Evolutionary conservation across 2,797 vertebrate species (phyloP).

Genomic region (Ceyx erithaca): DNA sequence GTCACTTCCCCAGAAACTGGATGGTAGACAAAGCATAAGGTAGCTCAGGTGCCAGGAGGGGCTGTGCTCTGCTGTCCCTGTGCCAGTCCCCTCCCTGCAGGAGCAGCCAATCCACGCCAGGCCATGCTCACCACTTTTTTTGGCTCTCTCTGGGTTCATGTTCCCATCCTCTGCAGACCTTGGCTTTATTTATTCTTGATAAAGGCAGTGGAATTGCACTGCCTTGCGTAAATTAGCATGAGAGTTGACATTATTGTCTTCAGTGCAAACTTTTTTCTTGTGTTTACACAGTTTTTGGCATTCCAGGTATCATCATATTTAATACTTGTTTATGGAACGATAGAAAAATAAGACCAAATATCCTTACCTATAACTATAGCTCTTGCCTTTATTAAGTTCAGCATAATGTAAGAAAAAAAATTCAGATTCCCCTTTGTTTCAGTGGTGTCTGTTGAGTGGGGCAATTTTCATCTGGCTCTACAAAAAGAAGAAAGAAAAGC

Average conservation of each 20-base stretch:
- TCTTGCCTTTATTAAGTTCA: background rate
- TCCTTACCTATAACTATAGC: background rate
- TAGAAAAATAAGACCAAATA: background rate
- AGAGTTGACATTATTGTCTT: background rate
- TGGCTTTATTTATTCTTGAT: constrained; percentile 68
- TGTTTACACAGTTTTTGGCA: background rate
- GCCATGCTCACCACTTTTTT: background rate
- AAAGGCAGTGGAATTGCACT: constrained; percentile 27
- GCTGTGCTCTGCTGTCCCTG: background rate
- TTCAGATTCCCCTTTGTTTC: background rate
- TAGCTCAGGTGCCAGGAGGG: background rate
- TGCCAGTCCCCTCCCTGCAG: background rate
- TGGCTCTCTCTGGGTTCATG: background rate
- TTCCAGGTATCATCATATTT: background rate
- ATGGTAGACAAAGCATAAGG: background rate
- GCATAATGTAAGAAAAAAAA: background rate
- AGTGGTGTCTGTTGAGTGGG: background rate
- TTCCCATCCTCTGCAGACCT: constrained; percentile 33
- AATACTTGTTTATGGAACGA: background rate
- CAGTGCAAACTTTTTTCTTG: background rate
- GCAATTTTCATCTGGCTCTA: background rate
- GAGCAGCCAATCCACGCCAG: background rate
- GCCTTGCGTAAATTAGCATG: constrained; percentile 5
- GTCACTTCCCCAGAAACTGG: background rate
- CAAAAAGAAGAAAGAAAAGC: background rate